A percentile compares a stretch with the other conserved stretches of the same genome.
Conservation (phyloP, 2,113 vertebrate genomes). For the Cromileptes altivelis region DNA sequence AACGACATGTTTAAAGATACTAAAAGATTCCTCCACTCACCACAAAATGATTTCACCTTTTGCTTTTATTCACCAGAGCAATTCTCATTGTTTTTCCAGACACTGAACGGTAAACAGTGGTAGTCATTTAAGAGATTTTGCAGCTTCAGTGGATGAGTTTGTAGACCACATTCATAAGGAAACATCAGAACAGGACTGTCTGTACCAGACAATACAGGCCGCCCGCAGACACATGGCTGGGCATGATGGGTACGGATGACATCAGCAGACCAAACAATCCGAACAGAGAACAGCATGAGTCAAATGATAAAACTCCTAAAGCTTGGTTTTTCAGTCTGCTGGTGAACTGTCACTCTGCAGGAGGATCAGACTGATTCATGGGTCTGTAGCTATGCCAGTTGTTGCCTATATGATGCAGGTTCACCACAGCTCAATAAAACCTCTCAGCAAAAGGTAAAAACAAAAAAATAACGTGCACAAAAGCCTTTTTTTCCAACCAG, state of each 20-base stretch:
- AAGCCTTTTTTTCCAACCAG: neutral
- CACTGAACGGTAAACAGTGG: conserved; percentile 11
- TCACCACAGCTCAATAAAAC: neutral
- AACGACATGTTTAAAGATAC: neutral
- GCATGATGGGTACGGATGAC: conserved; percentile 46
- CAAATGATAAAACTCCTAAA: conserved; percentile 8
- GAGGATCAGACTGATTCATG: neutral
- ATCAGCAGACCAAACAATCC: conserved; percentile 37
- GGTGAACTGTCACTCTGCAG: neutral
- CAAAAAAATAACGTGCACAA: neutral
- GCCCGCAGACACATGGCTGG: conserved; percentile 15
- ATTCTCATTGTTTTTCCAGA: conserved; percentile 40
- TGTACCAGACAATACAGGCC: conserved; percentile 8
- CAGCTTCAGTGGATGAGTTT: conserved; percentile 9
- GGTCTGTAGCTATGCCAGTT: neutral
- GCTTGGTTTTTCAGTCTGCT: neutral
- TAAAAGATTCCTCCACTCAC: neutral
- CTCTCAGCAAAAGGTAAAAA: neutral
- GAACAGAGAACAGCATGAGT: conserved; percentile 9
- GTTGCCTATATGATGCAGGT: neutral
- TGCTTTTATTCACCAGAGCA: conserved; percentile 22
- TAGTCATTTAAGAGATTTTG: conserved; percentile 29
- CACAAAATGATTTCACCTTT: conserved; percentile 30
- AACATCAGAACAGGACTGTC: conserved; percentile 20
- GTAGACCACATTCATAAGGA: conserved; percentile 31